Evolutionary conservation across 2,888 invertebrate species (phyloP), one percentile per base, ranked within the genome.

Genomic region (Drosophila kambysellisi): DNA sequence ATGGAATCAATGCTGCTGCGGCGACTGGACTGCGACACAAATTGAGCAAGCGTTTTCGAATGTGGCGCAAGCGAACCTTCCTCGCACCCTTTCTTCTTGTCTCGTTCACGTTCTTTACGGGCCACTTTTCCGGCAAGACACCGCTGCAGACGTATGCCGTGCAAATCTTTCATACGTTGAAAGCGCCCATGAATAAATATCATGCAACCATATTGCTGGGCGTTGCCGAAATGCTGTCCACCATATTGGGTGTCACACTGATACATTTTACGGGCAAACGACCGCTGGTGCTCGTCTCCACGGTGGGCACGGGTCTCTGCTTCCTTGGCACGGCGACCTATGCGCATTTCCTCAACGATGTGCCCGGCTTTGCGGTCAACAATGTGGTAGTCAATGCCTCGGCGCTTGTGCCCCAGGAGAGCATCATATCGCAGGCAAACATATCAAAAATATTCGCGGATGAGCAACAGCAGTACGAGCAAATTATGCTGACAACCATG

Each of bases 221-320:
- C 0, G 92, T 95, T 15, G 94, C 95, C 1, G 96, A 97, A 92
- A 93, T 97, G 59, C 66, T 95, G 0, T 96, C 96, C 0, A 95
- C 96, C 0, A 91, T 95, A 4, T 76, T 95, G 8, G 96, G 96
- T 82, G 96, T 96, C 0, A 65, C 94, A 6, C 92, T 96, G 8
- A 95, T 97, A 0, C 96, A 96, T 81, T 95, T 95, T 81, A 95
- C 95, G 0, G 97, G 97, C 3, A 97, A 97, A 90, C 94, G 97
- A 12, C 94, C 95, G 0, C 92, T 97, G 46, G 95, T 95, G 0
- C 94, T 97, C 59, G 91, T 95, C 32, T 96, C 97, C 0, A 95
- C 96, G 0, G 92, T 94, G 0, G 96, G 95, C n/a, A 95, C 95
- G 0, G 95, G 95, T 0, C 39, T 95, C 2, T 96, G 96, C 87